Evolutionary conservation across 2,888 invertebrate genomes (phyloP).

Genomic region (Sesia apiformis): DNA sequence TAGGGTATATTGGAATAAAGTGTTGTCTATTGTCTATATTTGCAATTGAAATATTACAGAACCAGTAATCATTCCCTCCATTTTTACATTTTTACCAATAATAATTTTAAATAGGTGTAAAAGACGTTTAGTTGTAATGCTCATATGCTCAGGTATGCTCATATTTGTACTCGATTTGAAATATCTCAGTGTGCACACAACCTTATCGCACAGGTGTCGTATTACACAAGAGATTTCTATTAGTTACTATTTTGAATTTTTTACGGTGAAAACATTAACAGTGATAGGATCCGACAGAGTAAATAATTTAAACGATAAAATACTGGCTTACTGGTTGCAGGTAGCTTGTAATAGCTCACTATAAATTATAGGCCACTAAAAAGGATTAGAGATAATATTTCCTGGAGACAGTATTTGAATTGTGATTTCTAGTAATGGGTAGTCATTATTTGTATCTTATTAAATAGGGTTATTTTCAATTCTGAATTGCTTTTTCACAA

Average conservation of each 20-base stretch:
- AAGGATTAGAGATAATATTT: background rate
- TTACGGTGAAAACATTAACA: conserved; percentile 45
- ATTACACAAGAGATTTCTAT: conserved; percentile 57
- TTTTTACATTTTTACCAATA: too few species aligned
- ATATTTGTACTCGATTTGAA: background rate
- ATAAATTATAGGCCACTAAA: background rate
- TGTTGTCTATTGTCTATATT: too few species aligned
- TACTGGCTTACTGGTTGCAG: conserved; percentile 5
- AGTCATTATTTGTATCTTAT: too few species aligned
- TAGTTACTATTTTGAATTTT: conserved; percentile 36
- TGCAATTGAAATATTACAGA: too few species aligned
- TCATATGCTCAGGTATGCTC: too few species aligned
- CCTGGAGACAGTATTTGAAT: background rate
- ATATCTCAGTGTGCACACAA: conserved; percentile 12
- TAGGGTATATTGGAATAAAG: too few species aligned
- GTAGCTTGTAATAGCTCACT: background rate
- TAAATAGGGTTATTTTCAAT: too few species aligned
- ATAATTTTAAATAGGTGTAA: too few species aligned
- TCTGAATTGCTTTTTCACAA: too few species aligned
- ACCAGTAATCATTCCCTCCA: too few species aligned
- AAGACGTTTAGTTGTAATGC: too few species aligned
- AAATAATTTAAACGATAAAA: conserved; percentile 41
- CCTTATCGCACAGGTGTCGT: conserved; percentile 39
- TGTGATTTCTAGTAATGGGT: too few species aligned
- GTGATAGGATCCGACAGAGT: conserved; percentile 41